Evolutionary conservation across 2,797 vertebrate genomes (phyloP), one percentile per base, ranked within the genome.

Genomic region (Sebastes alutus): DNA sequence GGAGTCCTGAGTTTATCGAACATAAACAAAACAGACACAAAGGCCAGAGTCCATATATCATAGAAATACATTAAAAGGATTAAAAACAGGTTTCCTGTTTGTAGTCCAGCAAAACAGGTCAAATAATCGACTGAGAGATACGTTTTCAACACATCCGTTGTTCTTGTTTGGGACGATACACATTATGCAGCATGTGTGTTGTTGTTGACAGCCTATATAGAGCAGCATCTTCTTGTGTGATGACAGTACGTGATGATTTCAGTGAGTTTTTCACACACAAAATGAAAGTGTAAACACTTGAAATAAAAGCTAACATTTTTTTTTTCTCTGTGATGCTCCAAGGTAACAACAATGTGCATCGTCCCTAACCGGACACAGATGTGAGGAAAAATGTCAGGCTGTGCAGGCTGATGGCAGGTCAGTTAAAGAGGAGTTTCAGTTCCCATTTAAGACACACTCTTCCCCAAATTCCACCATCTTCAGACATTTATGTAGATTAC

Each of bases 1-100:
- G 71, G 72, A 90, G 90, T 96, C 96, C 96, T 96, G 96, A 96
- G 95, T 94, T 95, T 91, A 84, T 91, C 72, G 63, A 94, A 93
- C 69, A 84, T 87, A 88, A 88, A 87, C 74, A 85, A 90, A 89
- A 86, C 64, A 84, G 73, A 89, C 68, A 73, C 75, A 91, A 92
- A 89, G 80, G 87, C 78, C 83, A 75, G 71, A 66, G 70, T 89
- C 65, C 81, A 72, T 66, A 72, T n/a, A 64, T 73, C 42, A 27
- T 79, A 86, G 65, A 86, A 87, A 89, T 67, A 87, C 79, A 82
- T 77, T 42, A 76, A 86, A 86, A 84, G 18, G 25, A 69, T 72
- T 65, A 18, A 7, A 79, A 77, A 35, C 38, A 46, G 12, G 49
- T 78, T 76, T 70, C 25, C 23, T n/a, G 59, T 2, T 22, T 33